Conservation (phyloP, 2,113 vertebrate genomes). For the Eptatretus burgeri region DNA sequence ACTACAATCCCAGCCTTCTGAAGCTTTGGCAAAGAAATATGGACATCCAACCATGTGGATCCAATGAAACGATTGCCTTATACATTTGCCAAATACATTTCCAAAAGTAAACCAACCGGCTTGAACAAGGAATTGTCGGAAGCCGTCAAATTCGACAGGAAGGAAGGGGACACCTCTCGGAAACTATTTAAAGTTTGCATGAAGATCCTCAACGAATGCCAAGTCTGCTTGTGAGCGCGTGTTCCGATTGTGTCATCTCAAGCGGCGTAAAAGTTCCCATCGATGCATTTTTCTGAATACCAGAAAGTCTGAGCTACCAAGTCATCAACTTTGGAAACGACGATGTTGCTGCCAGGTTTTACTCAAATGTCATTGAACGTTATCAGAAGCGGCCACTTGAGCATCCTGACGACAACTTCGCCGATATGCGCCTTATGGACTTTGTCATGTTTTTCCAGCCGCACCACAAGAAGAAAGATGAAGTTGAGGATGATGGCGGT, state of each 20-base stretch:
- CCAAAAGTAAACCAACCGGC: background rate
- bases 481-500: background rate
- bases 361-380: background rate
- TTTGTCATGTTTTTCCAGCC: background rate
- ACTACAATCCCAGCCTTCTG: background rate
- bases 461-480: background rate
- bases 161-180: background rate
- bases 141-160: background rate
- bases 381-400: background rate
- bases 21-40: constrained; percentile 2
- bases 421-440: background rate
- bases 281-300: background rate
- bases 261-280: background rate
- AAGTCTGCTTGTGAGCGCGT: background rate
- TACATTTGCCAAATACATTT: background rate
- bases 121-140: background rate
- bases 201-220: background rate
- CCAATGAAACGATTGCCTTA: background rate
- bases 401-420: no score
- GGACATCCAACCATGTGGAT: constrained; percentile 4
- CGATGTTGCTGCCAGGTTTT: background rate
- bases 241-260: constrained; percentile 1
- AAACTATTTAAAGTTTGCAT: background rate
- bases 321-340: background rate
- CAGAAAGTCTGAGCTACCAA: background rate